A percentile compares a stretch with the other conserved stretches of the same genome.
Conservation (phyloP, 2,888 invertebrate species). For the Mythimna pallens region DNA sequence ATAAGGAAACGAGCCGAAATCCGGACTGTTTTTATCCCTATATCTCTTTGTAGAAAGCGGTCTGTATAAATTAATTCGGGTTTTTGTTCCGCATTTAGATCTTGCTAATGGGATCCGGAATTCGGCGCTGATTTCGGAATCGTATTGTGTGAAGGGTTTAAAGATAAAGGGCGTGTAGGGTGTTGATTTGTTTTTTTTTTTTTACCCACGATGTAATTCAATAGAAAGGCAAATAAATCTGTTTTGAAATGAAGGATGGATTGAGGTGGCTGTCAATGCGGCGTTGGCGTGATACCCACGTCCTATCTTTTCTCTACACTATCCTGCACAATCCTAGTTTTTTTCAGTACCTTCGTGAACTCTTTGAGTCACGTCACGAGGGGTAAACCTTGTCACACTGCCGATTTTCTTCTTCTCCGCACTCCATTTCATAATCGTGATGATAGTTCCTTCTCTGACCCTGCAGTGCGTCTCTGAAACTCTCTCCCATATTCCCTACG, state of each 20-base stretch:
- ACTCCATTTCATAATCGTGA: no score
- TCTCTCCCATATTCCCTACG: no score
- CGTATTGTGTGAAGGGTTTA: constrained; percentile 48
- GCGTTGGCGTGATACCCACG: no score
- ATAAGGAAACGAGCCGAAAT: constrained; percentile 77
- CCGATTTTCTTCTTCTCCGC: no score
- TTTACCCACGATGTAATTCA: background rate
- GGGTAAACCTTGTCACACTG: no score
- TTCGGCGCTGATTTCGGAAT: constrained; percentile 42
- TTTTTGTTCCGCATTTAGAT: constrained; percentile 61
- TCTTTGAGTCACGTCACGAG: no score
- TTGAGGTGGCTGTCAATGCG: no score
- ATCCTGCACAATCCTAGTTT: no score
- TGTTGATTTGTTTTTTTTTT: constrained; percentile 45
- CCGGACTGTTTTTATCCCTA: constrained; percentile 57
- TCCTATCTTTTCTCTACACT: no score
- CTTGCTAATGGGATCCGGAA: constrained; percentile 44
- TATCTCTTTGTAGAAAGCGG: constrained; percentile 64
- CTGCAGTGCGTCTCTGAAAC: no score
- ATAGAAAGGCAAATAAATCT: background rate
- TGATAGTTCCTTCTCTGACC: no score
- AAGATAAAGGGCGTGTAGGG: constrained; percentile 23
- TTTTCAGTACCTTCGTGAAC: no score
- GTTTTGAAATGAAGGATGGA: background rate
- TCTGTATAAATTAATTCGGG: constrained; percentile 68